Conservation (phyloP, 2,113 vertebrate genomes). For the Embiotoca jacksoni region DNA sequence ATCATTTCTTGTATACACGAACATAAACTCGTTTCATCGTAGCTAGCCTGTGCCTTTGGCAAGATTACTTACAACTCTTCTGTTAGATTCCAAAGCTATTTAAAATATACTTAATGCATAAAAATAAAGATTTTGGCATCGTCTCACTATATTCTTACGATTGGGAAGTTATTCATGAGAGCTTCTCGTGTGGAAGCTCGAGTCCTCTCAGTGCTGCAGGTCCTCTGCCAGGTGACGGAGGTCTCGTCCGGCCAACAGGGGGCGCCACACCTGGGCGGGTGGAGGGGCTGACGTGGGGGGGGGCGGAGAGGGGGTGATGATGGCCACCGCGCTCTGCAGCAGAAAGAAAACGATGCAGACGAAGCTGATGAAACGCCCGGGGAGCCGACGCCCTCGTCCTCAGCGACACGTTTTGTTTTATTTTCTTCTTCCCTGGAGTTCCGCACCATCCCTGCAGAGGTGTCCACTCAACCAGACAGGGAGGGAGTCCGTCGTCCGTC, state of each 20-base stretch:
- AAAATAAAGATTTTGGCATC: constrained; percentile 99
- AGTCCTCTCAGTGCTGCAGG: constrained; percentile 84
- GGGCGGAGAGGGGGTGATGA: constrained; percentile 27
- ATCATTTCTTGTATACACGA: constrained; percentile 81
- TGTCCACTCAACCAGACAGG: constrained; percentile 40
- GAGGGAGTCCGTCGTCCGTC: constrained; percentile 30
- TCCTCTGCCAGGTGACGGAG: constrained; percentile 53
- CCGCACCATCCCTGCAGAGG: constrained; percentile 35
- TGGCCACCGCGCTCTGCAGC: constrained; percentile 40
- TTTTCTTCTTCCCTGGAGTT: constrained; percentile 10
- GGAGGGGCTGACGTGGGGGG: constrained; percentile 15
- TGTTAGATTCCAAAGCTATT: constrained; percentile 97
- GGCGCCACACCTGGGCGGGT: constrained; percentile 25
- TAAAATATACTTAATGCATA: constrained; percentile 99
- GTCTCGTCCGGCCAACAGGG: constrained; percentile 57
- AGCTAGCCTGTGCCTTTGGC: constrained; percentile 96
- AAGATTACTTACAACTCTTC: constrained; percentile 98
- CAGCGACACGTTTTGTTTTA: constrained; percentile 21
- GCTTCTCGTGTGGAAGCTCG: constrained; percentile 85
- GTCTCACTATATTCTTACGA: constrained; percentile 79
- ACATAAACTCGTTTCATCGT: constrained; percentile 83
- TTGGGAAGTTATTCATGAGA: constrained; percentile 71
- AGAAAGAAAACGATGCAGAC: constrained; percentile 62
- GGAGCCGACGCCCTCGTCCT: constrained; percentile 28
- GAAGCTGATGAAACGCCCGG: constrained; percentile 63